Conservation (phyloP, 2,888 invertebrate genomes). For the Mycalesis mineus region DNA sequence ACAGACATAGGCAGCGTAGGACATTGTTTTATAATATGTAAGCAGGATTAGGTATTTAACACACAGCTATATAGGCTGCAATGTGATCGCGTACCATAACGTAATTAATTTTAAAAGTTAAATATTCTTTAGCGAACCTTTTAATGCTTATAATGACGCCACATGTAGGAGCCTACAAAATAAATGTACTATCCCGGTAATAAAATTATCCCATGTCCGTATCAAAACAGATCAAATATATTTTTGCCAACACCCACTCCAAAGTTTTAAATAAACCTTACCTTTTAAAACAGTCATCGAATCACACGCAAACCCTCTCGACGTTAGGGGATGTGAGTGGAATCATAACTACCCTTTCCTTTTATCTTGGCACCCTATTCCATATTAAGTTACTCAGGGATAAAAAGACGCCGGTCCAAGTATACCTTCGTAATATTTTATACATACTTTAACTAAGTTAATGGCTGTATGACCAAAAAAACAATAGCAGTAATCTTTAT, state of each 20-base stretch:
- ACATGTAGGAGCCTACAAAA: too few relatives aligned
- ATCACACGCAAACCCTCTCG: conserved; percentile 25
- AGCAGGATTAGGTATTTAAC: too few relatives aligned
- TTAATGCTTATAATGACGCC: too few relatives aligned
- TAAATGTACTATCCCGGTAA: neutral
- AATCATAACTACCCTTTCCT: conserved; percentile 30
- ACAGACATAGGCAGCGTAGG: too few relatives aligned
- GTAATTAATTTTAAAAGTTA: too few relatives aligned
- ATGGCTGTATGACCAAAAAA: too few relatives aligned
- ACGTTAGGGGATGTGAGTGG: conserved; percentile 23
- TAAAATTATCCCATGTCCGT: neutral
- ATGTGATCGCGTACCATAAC: too few relatives aligned
- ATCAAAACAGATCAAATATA: neutral
- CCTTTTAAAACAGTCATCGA: conserved; percentile 23
- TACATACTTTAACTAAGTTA: neutral
- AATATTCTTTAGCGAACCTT: too few relatives aligned
- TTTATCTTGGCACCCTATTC: conserved; percentile 28
- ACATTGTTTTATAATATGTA: too few relatives aligned
- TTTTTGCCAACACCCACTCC: conserved; percentile 16
- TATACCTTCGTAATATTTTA: conserved; percentile 24
- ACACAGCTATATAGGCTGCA: too few relatives aligned
- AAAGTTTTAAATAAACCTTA: conserved; percentile 21
- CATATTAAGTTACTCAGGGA: conserved; percentile 26
- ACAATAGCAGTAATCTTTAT: too few relatives aligned
- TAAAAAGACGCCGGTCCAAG: conserved; percentile 20